Base-by-base conservation (phyloP, 2,113 vertebrate genomes). In the mouse (Mus musculus) region DNA sequence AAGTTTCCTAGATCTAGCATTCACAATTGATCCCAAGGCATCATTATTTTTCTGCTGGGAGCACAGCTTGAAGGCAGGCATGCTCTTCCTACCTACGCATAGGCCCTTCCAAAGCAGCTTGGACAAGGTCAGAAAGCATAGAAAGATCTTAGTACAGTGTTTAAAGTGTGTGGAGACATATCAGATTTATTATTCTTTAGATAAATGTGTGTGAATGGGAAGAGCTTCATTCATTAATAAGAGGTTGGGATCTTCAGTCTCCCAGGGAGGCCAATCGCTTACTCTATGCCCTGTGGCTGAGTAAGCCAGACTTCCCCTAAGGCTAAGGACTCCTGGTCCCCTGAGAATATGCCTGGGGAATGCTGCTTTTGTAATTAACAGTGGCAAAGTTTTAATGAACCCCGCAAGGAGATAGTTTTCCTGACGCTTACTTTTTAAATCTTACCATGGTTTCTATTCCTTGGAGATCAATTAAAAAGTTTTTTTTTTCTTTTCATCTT, bases 381-480 rank as follows among this genome's bases (percentile, higher is more conserved):
- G 20, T 84, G 82, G 39, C 78, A 89, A 95, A 92, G 92, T 95
- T 97, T 96, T 97, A 97, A 97, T 97, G 84, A 98, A 93, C 59
- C 54, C 94, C 95, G 13, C 33, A 91, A 93, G 94, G 94, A 96
- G 46, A 61, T 49, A 24, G 73, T 95, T 93, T 95, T 86, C 49
- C 77, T 87, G 78, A 89, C 49, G 91, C 72, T 90, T 96, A 96
- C 72, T 90, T 96, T 95, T 85, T 46, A 90, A 84, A 89, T 94
- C 71, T 75, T 91, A 76, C 90, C 94, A 71, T 90, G 72, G 69
- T 95, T 96, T 96, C 69, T 95, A n/a, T 91, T 90, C 98, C 96
- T 96, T 97, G 0, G 95, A 96, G 97, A 94, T 96, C 93, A 97
- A 97, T 98, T 98, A 95, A 96, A 97, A 97, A 96, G 73, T 73